A percentile compares a stretch with the other conserved stretches of the same genome.
These are phyloP conservation scores for Chromoteleia sp. DNA, from an alignment of 2,888 invertebrate genomes.

Conservation along the genomic window DNA sequence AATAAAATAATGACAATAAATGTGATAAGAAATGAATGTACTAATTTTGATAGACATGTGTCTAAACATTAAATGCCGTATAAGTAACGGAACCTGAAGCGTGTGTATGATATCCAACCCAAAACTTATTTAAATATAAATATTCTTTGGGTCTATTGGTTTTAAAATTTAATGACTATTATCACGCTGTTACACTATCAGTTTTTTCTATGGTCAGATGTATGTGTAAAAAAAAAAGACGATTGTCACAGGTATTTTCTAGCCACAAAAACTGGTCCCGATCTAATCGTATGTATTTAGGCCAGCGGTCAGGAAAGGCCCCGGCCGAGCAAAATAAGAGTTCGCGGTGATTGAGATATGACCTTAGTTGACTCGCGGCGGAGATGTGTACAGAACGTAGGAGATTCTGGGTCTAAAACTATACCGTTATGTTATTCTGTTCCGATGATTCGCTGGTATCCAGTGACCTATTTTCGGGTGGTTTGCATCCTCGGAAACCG, in stretches of 20 bases:
- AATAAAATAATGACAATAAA: too few relatives aligned
- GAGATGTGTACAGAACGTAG: constrained; percentile 60
- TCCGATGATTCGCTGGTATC: constrained; percentile 66
- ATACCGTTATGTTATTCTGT: constrained; percentile 71
- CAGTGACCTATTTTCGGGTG: constrained; percentile 67
- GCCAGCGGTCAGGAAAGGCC: constrained; percentile 51
- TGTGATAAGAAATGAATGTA: too few relatives aligned
- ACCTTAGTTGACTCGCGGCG: constrained; percentile 64
- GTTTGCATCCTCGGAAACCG: constrained; percentile 67
- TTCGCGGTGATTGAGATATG: constrained; percentile 66
- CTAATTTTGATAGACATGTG: too few relatives aligned
- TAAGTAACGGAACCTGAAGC: too few relatives aligned
- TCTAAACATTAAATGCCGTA: too few relatives aligned
- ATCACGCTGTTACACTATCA: constrained; percentile 63
- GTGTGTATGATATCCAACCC: too few relatives aligned
- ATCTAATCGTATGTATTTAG: constrained; percentile 70
- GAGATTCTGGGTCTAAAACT: constrained; percentile 69
- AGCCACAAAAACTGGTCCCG: constrained; percentile 65
- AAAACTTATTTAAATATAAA: constrained; percentile 37
- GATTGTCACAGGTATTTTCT: constrained; percentile 44
- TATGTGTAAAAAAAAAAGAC: constrained; percentile 33
- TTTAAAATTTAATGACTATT: constrained; percentile 52
- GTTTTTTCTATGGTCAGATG: constrained; percentile 67
- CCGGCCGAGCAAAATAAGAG: constrained; percentile 50
- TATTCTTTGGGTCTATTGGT: constrained; percentile 34